Evolutionary conservation across 2,113 vertebrate species (phyloP).

Genomic region (Hypanus sabinus): DNA sequence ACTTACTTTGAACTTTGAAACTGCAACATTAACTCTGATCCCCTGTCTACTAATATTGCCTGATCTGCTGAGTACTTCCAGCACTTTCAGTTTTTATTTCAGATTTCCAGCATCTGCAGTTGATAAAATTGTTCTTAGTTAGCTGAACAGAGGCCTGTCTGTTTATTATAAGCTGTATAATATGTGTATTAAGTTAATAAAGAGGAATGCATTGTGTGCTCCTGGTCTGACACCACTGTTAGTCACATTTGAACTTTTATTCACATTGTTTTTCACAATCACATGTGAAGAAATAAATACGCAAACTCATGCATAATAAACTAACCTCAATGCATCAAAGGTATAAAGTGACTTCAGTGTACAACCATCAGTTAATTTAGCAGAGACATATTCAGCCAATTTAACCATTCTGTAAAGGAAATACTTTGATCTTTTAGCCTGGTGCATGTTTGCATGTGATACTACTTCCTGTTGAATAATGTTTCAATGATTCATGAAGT

Average conservation of each 20-base stretch:
- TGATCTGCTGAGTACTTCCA: too few relatives aligned
- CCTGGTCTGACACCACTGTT: not conserved
- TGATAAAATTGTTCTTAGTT: too few relatives aligned
- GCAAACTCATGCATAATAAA: not conserved
- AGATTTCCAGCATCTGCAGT: too few relatives aligned
- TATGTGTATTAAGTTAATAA: not conserved
- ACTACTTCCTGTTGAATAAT: not conserved
- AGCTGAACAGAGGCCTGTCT: not conserved
- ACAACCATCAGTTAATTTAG: not conserved
- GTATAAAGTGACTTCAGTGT: not conserved
- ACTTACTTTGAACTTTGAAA: too few relatives aligned
- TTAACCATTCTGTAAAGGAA: not conserved
- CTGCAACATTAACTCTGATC: too few relatives aligned
- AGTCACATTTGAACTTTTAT: not conserved
- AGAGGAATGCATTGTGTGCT: not conserved
- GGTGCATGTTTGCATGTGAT: not conserved
- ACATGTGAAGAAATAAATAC: not conserved
- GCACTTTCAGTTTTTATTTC: too few relatives aligned
- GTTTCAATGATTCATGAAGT: not conserved
- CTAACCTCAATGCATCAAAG: not conserved
- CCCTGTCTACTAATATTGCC: too few relatives aligned
- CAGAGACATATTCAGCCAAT: not conserved
- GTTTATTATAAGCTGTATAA: not conserved
- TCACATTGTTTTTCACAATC: not conserved
- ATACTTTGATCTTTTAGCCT: constrained; percentile 14